A percentile compares a stretch with the other conserved stretches of the same genome.
phyloP scores from a whole-genome alignment of 1,140 invertebrate species.

The Daktulosphaira vitifoliae region DNA sequence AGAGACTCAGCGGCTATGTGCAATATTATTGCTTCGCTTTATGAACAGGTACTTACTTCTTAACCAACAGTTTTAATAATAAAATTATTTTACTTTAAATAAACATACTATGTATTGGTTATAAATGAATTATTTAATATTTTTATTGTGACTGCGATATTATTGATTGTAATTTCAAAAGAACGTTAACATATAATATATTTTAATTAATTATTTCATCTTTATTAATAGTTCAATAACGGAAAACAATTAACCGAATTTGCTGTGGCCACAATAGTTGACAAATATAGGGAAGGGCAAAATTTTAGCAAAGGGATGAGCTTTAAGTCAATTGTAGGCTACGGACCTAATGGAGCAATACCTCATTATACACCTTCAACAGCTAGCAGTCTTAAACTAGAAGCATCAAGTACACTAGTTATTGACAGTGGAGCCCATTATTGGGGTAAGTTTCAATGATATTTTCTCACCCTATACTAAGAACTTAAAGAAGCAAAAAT shows the following conservation, averaged over 20 bases:
- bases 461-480: too few relatives aligned
- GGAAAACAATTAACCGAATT: slow-evolving; percentile 8
- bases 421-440: slow-evolving; percentile 59
- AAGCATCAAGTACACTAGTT: slow-evolving; percentile 44
- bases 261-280: slow-evolving; percentile 5
- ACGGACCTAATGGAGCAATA: slow-evolving; percentile 77
- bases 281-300: slow-evolving; percentile 12
- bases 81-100: too few relatives aligned
- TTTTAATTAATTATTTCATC: neutral
- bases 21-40: slow-evolving; percentile 79
- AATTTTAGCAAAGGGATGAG: slow-evolving; percentile 58
- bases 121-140: neutral
- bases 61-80: too few relatives aligned
- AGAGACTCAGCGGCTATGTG: slow-evolving; percentile 82
- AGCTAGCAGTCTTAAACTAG: slow-evolving; percentile 62
- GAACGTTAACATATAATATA: too few relatives aligned
- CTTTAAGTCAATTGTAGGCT: slow-evolving; percentile 83
- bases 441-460: slow-evolving; percentile 42
- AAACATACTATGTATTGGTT: too few relatives aligned
- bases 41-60: slow-evolving; percentile 51
- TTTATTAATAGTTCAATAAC: neutral
- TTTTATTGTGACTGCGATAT: neutral
- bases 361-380: slow-evolving; percentile 80
- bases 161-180: neutral
- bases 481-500: too few relatives aligned